Evolutionary conservation across 2,797 vertebrate genomes (phyloP), one percentile per base, ranked within the genome.

Genomic region (Chrosomus eos): DNA sequence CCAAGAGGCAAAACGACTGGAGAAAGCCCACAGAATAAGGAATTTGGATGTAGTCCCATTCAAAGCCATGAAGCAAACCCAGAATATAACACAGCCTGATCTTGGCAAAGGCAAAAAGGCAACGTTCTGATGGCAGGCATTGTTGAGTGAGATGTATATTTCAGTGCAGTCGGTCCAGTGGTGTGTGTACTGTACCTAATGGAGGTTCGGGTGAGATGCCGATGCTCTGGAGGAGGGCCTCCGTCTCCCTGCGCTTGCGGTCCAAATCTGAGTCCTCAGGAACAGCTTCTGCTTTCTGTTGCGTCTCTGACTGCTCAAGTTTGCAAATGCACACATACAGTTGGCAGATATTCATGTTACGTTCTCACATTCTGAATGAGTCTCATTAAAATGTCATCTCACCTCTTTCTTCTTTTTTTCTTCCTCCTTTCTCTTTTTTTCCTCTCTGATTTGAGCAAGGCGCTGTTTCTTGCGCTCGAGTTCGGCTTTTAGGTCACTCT

Each of bases 401-500:
- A 98, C 97, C 95, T 99, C 98, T 93, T 99, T 99, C 94, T 98
- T 99, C 94, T 99, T 99, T 92, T 97, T 96, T 94, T 99, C 98
- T 92, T 99, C 98, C 92, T 99, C 98, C 94, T 99, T 99, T 88
- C 97, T 96, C 91, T 99, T 99, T 91, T 99, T 99, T 91, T 99
- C 98, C 91, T 99, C 97, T 91, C 98, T 96, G 92, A 99, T 99
- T 92, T 99, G 98, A 92, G 98, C 98, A 84, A 99, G 95, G 66
- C 97, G 97, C 90, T 99, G 98, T 86, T 99, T 99, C 94, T 99
- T 99, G 87, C 98, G 96, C 93, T 99, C 98, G 90, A 99, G 92
- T 92, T 99, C 98, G 0, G 98, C 98, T 94, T 99, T 99, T 92
- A 99, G 92, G 90, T 99, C 98, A 90, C 97, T 99, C 96, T 99